These are phyloP conservation scores for Laspeyria flexula DNA, from an alignment of 2,888 invertebrate species.

Conservation along the genomic window DNA sequence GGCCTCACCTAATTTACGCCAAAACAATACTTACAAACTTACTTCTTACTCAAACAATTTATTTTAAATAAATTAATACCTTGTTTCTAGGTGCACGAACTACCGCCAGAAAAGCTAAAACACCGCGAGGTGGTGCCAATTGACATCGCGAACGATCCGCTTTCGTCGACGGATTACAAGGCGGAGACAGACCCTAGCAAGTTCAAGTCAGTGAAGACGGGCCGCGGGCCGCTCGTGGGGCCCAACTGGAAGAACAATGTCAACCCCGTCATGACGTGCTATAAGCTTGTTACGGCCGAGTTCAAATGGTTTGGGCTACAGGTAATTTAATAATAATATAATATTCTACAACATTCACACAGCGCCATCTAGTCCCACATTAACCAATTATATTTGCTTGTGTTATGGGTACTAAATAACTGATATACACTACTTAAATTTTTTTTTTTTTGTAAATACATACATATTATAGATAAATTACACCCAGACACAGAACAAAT, in stretches of 20 bases:
- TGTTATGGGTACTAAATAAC: too few species aligned
- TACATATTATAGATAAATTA: too few species aligned
- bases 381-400: too few species aligned
- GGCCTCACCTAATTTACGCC: too few species aligned
- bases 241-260: constrained; percentile 92
- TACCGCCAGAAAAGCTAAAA: constrained; percentile 95
- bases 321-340: constrained; percentile 73
- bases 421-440: too few species aligned
- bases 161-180: constrained; percentile 94
- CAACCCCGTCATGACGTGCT: constrained; percentile 98
- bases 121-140: constrained; percentile 95
- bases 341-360: too few species aligned
- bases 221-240: constrained; percentile 94
- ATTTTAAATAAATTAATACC: too few species aligned
- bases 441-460: too few species aligned
- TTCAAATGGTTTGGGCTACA: constrained; percentile 99
- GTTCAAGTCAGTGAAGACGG: constrained; percentile 96
- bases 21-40: too few species aligned
- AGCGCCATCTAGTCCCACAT: too few species aligned
- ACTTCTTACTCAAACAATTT: too few species aligned
- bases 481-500: too few species aligned
- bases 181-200: constrained; percentile 87
- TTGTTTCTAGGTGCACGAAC: constrained; percentile 95
- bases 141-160: constrained; percentile 98
- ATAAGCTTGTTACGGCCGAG: constrained; percentile 98